A percentile compares a stretch with the other conserved stretches of the same genome.
phyloP scores from a whole-genome alignment of 2,888 invertebrate genomes.

The Caenorhabditis wallacei region DNA sequence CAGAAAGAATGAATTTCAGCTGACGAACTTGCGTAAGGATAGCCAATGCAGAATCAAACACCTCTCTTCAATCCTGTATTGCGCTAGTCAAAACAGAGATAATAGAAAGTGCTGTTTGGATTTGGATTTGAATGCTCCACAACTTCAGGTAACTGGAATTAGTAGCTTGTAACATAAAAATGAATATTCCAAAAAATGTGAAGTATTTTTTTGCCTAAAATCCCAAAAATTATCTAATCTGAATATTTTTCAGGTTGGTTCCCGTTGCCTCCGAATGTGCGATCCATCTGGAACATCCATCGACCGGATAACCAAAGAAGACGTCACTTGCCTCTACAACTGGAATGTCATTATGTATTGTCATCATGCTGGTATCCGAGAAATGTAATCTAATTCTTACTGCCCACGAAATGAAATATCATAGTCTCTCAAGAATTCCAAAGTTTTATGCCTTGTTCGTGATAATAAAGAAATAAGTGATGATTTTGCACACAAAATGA shows the following conservation, averaged over 20 bases:
- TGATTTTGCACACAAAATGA: not conserved
- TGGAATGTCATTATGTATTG: slow-evolving; percentile 83
- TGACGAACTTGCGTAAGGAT: slow-evolving; percentile 75
- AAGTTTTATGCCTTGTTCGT: not conserved
- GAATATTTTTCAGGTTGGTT: slow-evolving; percentile 73
- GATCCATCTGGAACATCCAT: slow-evolving; percentile 80
- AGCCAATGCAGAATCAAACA: slow-evolving; percentile 79
- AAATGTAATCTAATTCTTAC: slow-evolving; percentile 77
- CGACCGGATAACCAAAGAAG: slow-evolving; percentile 80
- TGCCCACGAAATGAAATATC: not conserved
- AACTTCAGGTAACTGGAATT: slow-evolving; percentile 72
- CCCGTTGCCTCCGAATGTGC: slow-evolving; percentile 80
- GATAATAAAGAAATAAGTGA: no score
- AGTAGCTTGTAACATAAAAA: no score
- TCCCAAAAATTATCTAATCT: not conserved
- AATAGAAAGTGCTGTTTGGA: slow-evolving; percentile 80
- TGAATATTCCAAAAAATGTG: not conserved
- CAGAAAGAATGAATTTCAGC: no score
- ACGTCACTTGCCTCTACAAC: slow-evolving; percentile 81
- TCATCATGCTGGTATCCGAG: slow-evolving; percentile 81
- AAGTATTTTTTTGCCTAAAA: not conserved
- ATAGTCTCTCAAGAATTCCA: not conserved
- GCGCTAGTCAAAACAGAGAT: slow-evolving; percentile 81
- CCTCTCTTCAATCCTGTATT: slow-evolving; percentile 80
- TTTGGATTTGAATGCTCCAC: slow-evolving; percentile 79